Evolutionary conservation across 1,140 invertebrate genomes (phyloP), one percentile per base, ranked within the genome.

Genomic region (Tenebrio molitor): DNA sequence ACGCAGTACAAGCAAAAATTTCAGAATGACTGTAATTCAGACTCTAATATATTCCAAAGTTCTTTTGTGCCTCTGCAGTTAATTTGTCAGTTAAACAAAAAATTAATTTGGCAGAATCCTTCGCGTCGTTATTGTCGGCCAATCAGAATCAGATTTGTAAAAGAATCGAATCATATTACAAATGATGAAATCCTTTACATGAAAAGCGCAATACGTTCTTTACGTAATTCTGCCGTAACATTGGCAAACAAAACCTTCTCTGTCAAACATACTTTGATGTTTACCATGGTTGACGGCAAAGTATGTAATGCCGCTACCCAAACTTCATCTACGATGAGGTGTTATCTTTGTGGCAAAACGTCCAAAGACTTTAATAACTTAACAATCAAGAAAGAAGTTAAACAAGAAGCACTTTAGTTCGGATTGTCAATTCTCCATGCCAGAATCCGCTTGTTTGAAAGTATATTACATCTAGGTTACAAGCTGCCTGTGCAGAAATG

Each of bases 261-360:
- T 41, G 36, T 77, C 34, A 71, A 76, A 34, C 74, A 78, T 68
- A 39, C n/a, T 6, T 46, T 78, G 39, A 15, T 62, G 4, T 44
- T 77, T 16, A 85, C 76, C 81, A 85, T 75, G 85, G 84, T 44
- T 71, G 85, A 29, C 83, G 85, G 76, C 81, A 86, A 77, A 83
- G 83, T 50, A 80, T 84, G 50, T 76, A 81, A 21, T 84, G 84
- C 16, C 83, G 84, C 76, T 82, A 83, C 81, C 19, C 81, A 83
- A 42, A 84, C 76, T 17, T 68, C 12, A 23, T 80, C 76, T n/a
- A 75, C 71, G 2, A 72, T 75, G 53, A 75, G 58, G 41, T 69
- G 74, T 29, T 75, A 72, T 58, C 72, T 73, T 15, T 80, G 77
- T 69, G 74, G 74, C 3, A 41, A 15, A 33, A 80, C 77, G 0